These are phyloP conservation scores for Sphinx pinastri DNA, from an alignment of 2,888 invertebrate genomes.

Conservation along the genomic window DNA sequence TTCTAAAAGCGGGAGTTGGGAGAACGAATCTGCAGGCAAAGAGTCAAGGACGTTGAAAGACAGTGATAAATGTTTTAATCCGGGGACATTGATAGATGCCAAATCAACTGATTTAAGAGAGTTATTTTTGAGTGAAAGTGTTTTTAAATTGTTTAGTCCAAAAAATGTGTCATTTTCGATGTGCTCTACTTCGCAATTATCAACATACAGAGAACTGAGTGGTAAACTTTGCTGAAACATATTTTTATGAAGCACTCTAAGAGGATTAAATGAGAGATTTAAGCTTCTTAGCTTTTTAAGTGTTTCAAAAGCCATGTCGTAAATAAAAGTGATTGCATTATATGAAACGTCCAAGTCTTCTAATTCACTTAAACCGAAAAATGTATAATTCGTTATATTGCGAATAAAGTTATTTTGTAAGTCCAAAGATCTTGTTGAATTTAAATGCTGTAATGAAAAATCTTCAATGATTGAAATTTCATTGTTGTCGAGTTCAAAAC, in stretches of 20 bases:
- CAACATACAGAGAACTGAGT: constrained; percentile 88
- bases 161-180: constrained; percentile 91
- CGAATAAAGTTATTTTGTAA: constrained; percentile 89
- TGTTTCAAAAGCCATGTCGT: constrained; percentile 89
- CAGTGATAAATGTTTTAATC: constrained; percentile 88
- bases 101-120: constrained; percentile 87
- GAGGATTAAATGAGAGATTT: constrained; percentile 90
- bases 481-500: constrained; percentile 91
- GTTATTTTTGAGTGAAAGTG: constrained; percentile 90
- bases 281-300: constrained; percentile 90
- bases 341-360: constrained; percentile 91
- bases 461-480: constrained; percentile 91
- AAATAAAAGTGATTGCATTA: constrained; percentile 88
- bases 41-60: constrained; percentile 92
- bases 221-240: constrained; percentile 91
- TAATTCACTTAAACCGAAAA: constrained; percentile 89
- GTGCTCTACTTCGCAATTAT: constrained; percentile 89
- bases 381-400: constrained; percentile 88
- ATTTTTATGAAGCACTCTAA: constrained; percentile 88
- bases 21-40: constrained; percentile 87
- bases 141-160: constrained; percentile 90
- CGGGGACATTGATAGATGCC: constrained; percentile 89
- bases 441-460: constrained; percentile 90
- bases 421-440: constrained; percentile 90
- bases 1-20: constrained; percentile 90